These are phyloP conservation scores for Casuarius casuarius DNA, from an alignment of 2,113 vertebrate species.

Conservation along the genomic window DNA sequence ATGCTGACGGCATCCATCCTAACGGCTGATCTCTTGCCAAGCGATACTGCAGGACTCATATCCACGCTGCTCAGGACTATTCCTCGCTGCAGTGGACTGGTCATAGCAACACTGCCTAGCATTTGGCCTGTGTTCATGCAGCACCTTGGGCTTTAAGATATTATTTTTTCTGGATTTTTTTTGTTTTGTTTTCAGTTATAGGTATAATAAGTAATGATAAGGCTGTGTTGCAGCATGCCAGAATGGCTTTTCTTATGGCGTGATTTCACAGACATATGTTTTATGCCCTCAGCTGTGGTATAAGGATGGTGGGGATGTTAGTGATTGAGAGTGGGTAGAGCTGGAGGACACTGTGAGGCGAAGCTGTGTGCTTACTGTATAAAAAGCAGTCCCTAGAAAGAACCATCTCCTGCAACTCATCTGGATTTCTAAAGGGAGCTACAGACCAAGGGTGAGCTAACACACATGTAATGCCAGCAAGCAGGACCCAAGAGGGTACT, in stretches of 20 bases:
- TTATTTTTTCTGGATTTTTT: background rate
- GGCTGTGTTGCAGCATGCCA: background rate
- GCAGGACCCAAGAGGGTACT: background rate
- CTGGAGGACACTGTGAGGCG: accelerated
- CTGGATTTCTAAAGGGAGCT: background rate
- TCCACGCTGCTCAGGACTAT: background rate
- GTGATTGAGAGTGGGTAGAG: background rate
- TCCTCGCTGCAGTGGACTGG: background rate
- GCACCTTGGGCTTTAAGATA: background rate
- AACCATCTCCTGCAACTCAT: background rate
- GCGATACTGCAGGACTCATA: background rate
- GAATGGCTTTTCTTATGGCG: background rate
- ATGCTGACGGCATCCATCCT: background rate
- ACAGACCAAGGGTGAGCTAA: background rate
- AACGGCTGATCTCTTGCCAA: background rate
- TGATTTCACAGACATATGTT: background rate
- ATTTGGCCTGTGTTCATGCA: background rate
- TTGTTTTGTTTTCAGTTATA: background rate
- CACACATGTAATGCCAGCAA: accelerated
- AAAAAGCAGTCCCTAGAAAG: background rate
- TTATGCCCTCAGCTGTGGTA: background rate
- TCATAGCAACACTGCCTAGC: background rate
- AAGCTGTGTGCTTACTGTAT: background rate
- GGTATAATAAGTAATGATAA: background rate
- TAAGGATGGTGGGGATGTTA: background rate